Conservation (phyloP, 2,113 vertebrate genomes). For the Caracal caracal region DNA sequence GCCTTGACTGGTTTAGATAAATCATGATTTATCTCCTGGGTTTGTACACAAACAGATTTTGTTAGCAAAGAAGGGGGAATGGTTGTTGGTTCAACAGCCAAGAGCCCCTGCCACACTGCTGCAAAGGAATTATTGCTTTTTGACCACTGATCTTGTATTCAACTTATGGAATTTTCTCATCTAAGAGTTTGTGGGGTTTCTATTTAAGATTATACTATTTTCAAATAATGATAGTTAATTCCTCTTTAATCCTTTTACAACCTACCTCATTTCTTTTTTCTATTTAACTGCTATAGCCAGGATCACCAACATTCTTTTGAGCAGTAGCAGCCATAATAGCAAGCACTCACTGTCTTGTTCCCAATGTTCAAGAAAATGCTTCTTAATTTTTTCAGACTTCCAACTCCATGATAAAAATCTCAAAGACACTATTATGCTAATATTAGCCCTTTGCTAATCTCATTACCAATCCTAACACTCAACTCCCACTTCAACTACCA, state of each 20-base stretch:
- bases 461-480: not conserved
- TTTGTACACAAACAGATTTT: not conserved
- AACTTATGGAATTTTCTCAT: not conserved
- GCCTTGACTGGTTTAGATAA: not conserved
- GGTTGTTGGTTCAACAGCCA: not conserved
- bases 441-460: not conserved
- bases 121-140: not conserved
- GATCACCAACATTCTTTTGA: not conserved
- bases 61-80: not conserved
- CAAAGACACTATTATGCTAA: not conserved
- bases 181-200: not conserved
- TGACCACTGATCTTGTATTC: not conserved
- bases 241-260: not conserved
- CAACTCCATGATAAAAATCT: not conserved
- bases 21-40: not conserved
- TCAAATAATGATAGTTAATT: not conserved
- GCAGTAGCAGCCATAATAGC: not conserved
- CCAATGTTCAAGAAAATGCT: not conserved
- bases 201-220: not conserved
- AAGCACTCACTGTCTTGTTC: not conserved
- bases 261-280: not conserved
- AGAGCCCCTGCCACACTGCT: not conserved
- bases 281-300: not conserved
- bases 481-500: not conserved
- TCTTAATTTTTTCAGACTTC: not conserved